Percentiles rank a stretch among this genome's conserved stretches.
phyloP scores from a whole-genome alignment of 2,113 vertebrate species.

The Malurus melanocephalus region DNA sequence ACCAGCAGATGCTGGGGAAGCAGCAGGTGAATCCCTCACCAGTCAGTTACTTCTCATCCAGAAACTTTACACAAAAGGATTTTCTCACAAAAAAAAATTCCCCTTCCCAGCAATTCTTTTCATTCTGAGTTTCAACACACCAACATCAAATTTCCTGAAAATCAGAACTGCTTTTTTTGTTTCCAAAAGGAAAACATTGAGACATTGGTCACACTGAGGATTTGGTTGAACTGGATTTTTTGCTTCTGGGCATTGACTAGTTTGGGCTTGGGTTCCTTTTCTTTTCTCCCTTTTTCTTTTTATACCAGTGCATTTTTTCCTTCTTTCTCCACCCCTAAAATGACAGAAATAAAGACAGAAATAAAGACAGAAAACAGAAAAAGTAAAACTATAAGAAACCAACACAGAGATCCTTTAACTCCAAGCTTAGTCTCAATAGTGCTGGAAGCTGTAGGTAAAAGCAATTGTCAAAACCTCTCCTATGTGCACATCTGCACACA shows the following conservation, averaged over 20 bases:
- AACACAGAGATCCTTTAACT: neutral
- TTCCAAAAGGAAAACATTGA: neutral
- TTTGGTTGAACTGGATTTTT: neutral
- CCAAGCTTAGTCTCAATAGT: neutral
- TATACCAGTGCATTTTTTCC: neutral
- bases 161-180: neutral
- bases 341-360: neutral
- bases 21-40: slow-evolving; percentile 19
- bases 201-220: neutral
- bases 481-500: neutral
- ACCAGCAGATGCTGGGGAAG: neutral
- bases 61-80: neutral
- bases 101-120: neutral
- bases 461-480: neutral
- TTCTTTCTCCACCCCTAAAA: neutral
- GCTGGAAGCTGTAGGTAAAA: neutral
- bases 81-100: neutral
- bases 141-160: neutral
- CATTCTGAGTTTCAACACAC: neutral
- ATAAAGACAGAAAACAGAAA: neutral
- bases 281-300: neutral
- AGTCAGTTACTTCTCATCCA: neutral
- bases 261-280: neutral
- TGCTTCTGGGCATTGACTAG: neutral
- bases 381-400: neutral